Evolutionary conservation across 2,797 vertebrate species (phyloP), one percentile per base, ranked within the genome.

Genomic region (Anguilla pacifica): DNA sequence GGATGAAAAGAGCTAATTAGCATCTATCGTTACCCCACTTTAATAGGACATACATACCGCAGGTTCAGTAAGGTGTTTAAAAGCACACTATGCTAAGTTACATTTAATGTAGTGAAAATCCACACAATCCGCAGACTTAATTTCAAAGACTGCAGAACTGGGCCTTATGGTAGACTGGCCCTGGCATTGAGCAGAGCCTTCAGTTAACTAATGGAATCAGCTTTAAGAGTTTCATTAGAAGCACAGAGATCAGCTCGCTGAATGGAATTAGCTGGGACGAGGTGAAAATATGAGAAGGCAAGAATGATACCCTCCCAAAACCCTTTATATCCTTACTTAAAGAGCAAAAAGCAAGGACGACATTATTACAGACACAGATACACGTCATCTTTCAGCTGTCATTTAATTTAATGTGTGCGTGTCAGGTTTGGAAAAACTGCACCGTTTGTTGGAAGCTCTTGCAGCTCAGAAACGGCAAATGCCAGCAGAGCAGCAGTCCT

Each of bases 401-500:
- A 25, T 10, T 79, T 6, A 10, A n/a, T n/a, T 3, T 67, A 17
- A 67, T 67, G n/a, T 67, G n/a, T 17, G 31, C 2, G 74, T 43
- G 22, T 22, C 22, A 51, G 79, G 5, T 6, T 51, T 39, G 74
- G 35, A 51, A 51, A 82, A 82, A 82, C 19, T 25, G 74, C 19
- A 51, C 6, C 46, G 22, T 51, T 82, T 82, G 79, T 82, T 31
- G 49, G 22, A 46, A 57, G 10, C 51, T 31, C 46, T 31, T 83
- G 82, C 22, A 3, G 6, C 3, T 57, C 25, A 57, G 39, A 35
- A 43, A 43, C 11, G 5, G 2, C 15, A 46, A 79, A 51, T 31
- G 13, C 28, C 53, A 84, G n/a, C 88, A 92, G 87, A 89, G 28
- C 67, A 28, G 79, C 86, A 6, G n/a, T 31, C 7, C 3, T 74